A percentile compares a stretch with the other conserved stretches of the same genome.
Evolutionary conservation across 2,113 vertebrate species (phyloP).

Genomic region (Arvicanthis niloticus): DNA sequence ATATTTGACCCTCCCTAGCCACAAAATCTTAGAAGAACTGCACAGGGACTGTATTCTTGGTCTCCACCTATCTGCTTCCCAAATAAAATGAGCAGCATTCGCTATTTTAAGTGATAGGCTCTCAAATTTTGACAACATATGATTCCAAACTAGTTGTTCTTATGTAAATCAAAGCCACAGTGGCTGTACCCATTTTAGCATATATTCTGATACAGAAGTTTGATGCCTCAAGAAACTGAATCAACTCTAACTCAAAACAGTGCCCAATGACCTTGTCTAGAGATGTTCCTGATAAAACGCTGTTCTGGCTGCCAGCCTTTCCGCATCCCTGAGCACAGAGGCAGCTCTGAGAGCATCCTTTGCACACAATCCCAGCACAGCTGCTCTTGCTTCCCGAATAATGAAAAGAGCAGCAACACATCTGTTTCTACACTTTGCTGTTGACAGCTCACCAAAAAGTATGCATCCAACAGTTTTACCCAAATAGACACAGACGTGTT

Average conservation of each 20-base stretch:
- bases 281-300: conserved; percentile 32
- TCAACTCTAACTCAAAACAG: background rate
- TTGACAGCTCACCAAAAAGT: conserved; percentile 70
- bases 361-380: conserved; percentile 46
- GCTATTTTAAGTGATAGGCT: background rate
- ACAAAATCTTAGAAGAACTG: background rate
- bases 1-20: background rate
- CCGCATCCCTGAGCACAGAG: background rate
- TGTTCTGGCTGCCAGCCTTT: conserved; percentile 26
- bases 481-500: conserved; percentile 69
- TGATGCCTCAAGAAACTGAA: background rate
- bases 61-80: background rate
- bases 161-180: background rate
- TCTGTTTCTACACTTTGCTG: conserved; percentile 77
- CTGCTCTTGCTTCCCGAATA: conserved; percentile 71
- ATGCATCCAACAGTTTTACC: conserved; percentile 49
- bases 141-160: conserved; percentile 5
- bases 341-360: background rate
- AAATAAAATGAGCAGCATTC: background rate
- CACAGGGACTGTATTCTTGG: background rate
- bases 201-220: background rate
- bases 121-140: background rate
- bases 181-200: background rate
- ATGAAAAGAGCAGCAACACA: conserved; percentile 67
- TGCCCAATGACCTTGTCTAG: conserved; percentile 1